phyloP scores from a whole-genome alignment of 2,888 invertebrate species.

The Gortyna flavago region DNA sequence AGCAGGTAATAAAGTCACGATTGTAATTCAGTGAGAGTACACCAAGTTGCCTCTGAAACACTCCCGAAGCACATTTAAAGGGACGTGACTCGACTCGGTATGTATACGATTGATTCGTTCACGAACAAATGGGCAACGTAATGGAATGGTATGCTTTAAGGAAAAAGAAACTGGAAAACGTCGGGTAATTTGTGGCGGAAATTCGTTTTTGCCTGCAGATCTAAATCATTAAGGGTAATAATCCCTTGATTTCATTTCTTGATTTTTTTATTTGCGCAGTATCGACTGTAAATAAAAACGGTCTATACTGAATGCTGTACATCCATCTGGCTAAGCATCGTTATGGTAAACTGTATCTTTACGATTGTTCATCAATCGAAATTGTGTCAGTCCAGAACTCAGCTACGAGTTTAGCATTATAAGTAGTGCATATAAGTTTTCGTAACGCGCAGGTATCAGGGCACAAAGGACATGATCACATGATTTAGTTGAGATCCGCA shows the following conservation, averaged over 20 bases:
- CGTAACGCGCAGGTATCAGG: background rate
- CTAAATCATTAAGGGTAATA: background rate
- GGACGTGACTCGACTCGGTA: slow-evolving; percentile 39
- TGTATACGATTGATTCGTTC: slow-evolving; percentile 45
- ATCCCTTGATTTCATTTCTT: background rate
- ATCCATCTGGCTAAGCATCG: background rate
- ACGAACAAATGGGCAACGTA: slow-evolving; percentile 1
- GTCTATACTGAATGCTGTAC: background rate
- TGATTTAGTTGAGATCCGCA: background rate
- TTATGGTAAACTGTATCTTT: background rate
- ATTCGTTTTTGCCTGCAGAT: background rate
- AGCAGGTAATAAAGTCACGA: slow-evolving; percentile 20
- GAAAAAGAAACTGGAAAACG: background rate
- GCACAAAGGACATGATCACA: background rate
- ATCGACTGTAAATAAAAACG: background rate
- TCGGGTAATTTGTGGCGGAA: background rate
- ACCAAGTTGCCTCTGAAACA: slow-evolving; percentile 41
- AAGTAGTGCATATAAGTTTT: background rate
- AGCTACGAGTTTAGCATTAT: background rate
- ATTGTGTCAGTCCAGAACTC: background rate
- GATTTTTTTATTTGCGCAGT: background rate
- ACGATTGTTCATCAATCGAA: background rate
- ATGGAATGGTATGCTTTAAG: background rate
- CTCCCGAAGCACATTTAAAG: slow-evolving; percentile 32
- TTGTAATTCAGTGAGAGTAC: slow-evolving; percentile 48